Evolutionary conservation across 2,113 vertebrate species (phyloP), one percentile per base, ranked within the genome.

Genomic region (Archilochus colubris): DNA sequence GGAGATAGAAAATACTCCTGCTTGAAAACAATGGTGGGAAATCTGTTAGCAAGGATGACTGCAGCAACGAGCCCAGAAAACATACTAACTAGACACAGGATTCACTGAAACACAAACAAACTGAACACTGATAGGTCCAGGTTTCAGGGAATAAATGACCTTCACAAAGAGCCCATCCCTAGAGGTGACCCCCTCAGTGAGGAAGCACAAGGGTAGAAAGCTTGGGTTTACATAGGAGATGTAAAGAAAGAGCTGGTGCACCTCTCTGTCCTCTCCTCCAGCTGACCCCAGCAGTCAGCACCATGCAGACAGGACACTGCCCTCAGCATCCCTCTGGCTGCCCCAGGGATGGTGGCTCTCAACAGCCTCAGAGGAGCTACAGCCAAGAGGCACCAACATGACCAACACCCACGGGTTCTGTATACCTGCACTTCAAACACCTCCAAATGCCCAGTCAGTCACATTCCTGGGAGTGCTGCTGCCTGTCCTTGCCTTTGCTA

Each of bases 231-330:
- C 22, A 13, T 0, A 1, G 33, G 46, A 43, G 57, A 62, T 70
- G 16, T 6, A 17, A 66, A 50, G 23, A 67, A 66, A 50, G 23
- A 67, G 4, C 15, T 72, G 36, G 11, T 33, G 23, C 25, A 38
- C 15, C n/a, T 67, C 23, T 33, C 15, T 53, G 40, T 28, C n/a
- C 5, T 30, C 31, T 24, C 23, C 8, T 12, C 5, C 62, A 27
- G 17, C 51, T 31, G 53, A 20, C 21, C 17, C 7, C 55, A 38
- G 33, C 5, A 59, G 33, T 2, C 21, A 84, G 69, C 53, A 31
- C 14, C 31, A 30, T 3, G 20, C 43, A 44, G 58, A 30, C 62
- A 86, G 43, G 3, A 2, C 0, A 0, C 8, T 61, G 33, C 55
- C 61, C 51, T 21, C 55, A 69, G 57, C 7, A 1, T 50, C 18